Conservation (phyloP, 2,888 invertebrate genomes). For the Polydrusus pterygomalis region DNA sequence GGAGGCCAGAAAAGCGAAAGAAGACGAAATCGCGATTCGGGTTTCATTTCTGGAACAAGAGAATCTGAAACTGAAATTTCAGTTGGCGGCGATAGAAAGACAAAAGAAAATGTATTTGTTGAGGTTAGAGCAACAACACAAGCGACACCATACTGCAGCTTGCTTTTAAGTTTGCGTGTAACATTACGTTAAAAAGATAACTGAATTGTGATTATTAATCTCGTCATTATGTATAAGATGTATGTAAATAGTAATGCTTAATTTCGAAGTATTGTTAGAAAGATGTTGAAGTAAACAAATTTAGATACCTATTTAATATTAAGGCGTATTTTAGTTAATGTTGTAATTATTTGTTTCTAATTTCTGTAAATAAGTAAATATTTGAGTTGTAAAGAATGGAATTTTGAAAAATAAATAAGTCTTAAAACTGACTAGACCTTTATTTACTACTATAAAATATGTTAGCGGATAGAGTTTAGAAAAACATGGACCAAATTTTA, state of each 20-base stretch:
- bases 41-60: slow-evolving; percentile 84
- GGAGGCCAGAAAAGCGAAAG: slow-evolving; percentile 90
- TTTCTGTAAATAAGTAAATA: too few relatives aligned
- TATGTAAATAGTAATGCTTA: slow-evolving; percentile 1
- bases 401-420: too few relatives aligned
- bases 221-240: slow-evolving; percentile 9
- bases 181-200: neutral
- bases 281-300: too few relatives aligned
- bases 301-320: too few relatives aligned
- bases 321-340: too few relatives aligned
- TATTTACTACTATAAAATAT: too few relatives aligned
- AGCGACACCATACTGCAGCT: neutral
- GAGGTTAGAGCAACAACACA: slow-evolving; percentile 11
- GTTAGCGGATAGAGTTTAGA: too few relatives aligned
- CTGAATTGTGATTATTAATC: slow-evolving; percentile 14
- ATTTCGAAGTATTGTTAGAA: too few relatives aligned
- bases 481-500: too few relatives aligned
- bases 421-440: too few relatives aligned
- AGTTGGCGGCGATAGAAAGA: slow-evolving; percentile 57
- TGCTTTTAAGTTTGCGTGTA: slow-evolving; percentile 6
- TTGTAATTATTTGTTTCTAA: too few relatives aligned
- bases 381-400: too few relatives aligned
- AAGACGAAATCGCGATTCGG: slow-evolving; percentile 92
- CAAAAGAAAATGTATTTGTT: slow-evolving; percentile 58
- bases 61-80: slow-evolving; percentile 56